phyloP scores from a whole-genome alignment of 2,888 invertebrate species.

The Lysandra coridon region DNA sequence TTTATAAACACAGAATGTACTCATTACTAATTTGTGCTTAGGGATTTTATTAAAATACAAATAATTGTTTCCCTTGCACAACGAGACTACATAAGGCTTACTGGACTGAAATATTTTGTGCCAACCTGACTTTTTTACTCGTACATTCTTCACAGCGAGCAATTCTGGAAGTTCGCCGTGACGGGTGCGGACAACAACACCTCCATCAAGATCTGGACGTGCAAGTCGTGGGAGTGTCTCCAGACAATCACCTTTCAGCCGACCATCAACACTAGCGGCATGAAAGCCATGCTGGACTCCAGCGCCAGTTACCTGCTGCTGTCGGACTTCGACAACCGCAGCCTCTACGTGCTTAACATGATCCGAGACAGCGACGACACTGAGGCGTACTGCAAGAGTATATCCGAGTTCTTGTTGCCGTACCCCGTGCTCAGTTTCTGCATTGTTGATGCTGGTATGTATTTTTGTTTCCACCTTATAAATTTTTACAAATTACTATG shows the following conservation, averaged over 20 bases:
- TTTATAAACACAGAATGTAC: too few species aligned
- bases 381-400: constrained; percentile 84
- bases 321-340: constrained; percentile 92
- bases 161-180: constrained; percentile 97
- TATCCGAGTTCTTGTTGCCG: constrained; percentile 93
- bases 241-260: constrained; percentile 89
- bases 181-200: constrained; percentile 95
- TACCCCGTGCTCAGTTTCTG: constrained; percentile 94
- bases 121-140: not conserved
- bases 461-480: not conserved
- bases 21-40: too few species aligned
- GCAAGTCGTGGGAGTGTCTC: constrained; percentile 96
- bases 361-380: constrained; percentile 74
- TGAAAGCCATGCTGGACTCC: constrained; percentile 91
- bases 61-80: too few species aligned
- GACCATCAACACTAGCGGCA: constrained; percentile 62
- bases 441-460: constrained; percentile 87
- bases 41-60: too few species aligned
- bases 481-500: not conserved
- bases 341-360: constrained; percentile 90
- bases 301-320: constrained; percentile 92
- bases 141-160: constrained; percentile 51
- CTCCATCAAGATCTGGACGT: constrained; percentile 95
- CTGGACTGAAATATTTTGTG: too few species aligned
- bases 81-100: too few species aligned